A percentile compares a stretch with the other conserved stretches of the same genome.
Conservation (phyloP, 2,888 invertebrate species). For the Apodemia duryi region DNA sequence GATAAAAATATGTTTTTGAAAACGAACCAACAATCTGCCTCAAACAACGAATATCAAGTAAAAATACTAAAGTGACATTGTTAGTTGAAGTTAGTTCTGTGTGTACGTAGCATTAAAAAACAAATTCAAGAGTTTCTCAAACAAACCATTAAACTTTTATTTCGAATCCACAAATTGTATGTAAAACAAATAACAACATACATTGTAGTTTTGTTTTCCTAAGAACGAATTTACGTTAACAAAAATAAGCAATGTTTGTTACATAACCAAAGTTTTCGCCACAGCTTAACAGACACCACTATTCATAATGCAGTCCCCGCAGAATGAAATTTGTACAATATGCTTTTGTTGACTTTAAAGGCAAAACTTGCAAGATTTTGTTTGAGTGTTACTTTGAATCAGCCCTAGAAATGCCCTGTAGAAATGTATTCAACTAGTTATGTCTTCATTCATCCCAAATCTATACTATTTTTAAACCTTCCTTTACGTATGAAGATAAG, state of each 20-base stretch:
- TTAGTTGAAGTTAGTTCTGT: not conserved
- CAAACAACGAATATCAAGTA: not conserved
- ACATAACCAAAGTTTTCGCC: conserved; percentile 2
- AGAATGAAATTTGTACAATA: conserved; percentile 27
- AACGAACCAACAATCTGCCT: not conserved
- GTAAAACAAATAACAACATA: conserved; percentile 5
- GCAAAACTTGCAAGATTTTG: conserved; percentile 34
- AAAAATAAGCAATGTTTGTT: conserved; percentile 10
- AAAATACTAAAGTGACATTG: not conserved
- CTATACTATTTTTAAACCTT: no score
- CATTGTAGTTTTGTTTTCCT: conserved; percentile 8
- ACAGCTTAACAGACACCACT: conserved; percentile 1
- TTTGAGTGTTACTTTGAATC: conserved; percentile 22
- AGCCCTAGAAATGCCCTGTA: not conserved
- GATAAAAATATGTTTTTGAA: not conserved
- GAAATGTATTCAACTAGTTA: no score
- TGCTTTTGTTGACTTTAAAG: conserved; percentile 33
- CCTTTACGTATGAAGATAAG: no score
- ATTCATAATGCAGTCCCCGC: conserved; percentile 21
- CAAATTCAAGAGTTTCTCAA: conserved; percentile 5
- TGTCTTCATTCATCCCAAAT: no score
- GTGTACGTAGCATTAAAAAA: not conserved
- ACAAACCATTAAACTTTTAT: conserved; percentile 11
- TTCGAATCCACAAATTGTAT: conserved; percentile 7
- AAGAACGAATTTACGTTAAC: not conserved